These are phyloP conservation scores for Mohoua ochrocephala DNA, from an alignment of 2,113 vertebrate genomes.

Conservation along the genomic window DNA sequence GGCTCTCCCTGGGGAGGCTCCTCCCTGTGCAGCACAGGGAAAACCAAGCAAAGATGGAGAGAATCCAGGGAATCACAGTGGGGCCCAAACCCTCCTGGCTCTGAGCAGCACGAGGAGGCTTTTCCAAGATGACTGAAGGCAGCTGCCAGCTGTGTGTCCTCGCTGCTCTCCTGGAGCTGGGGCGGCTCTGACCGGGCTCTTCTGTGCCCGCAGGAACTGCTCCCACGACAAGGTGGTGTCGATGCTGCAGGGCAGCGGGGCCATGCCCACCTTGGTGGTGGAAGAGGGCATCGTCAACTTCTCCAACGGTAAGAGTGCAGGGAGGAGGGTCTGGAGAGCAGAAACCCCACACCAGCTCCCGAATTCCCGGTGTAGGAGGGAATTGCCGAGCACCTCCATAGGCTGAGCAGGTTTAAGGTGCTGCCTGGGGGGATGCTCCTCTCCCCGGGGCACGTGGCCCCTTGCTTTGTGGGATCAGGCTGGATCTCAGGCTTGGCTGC, in stretches of 20 bases:
- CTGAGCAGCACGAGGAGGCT: neutral
- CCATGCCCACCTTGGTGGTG: slow-evolving; percentile 93
- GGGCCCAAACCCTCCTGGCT: neutral
- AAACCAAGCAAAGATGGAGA: neutral
- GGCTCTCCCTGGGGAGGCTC: neutral
- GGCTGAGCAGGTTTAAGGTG: neutral
- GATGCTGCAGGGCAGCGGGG: slow-evolving; percentile 98
- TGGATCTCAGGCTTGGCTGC: neutral
- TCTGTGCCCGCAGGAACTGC: slow-evolving; percentile 81
- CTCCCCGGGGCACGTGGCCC: accelerated
- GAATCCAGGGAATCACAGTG: accelerated
- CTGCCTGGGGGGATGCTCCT: neutral
- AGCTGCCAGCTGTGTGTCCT: neutral
- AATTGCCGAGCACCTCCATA: accelerated
- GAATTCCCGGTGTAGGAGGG: accelerated
- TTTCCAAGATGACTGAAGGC: accelerated
- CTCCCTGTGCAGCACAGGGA: neutral
- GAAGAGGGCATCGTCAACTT: slow-evolving; percentile 87
- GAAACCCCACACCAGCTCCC: accelerated
- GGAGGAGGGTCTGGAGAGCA: neutral
- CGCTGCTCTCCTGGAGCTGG: accelerated
- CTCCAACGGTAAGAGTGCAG: slow-evolving; percentile 67
- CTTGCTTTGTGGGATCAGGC: neutral
- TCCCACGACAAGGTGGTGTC: slow-evolving; percentile 99
- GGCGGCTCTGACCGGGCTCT: neutral